Base-by-base conservation (phyloP, 2,888 invertebrate species). In the Mimachlamys varia region DNA sequence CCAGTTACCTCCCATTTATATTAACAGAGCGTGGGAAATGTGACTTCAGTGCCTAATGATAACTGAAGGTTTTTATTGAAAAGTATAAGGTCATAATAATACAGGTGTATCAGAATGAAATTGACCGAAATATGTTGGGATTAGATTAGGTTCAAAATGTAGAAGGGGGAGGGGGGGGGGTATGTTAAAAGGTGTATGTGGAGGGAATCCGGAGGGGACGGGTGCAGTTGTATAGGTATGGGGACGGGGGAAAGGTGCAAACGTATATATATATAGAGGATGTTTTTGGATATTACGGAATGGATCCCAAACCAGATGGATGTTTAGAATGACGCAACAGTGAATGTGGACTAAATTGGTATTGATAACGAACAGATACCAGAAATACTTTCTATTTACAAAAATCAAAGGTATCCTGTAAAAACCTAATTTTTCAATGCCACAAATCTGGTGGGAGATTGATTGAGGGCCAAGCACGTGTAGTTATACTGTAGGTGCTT, bases 361-460 rank as follows among this genome's bases (percentile, higher is more conserved):
- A 62, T 62, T 22, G 22, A 22, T 62, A 62, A 62, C 33, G 76
- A 33, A 76, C 22, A 76, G 76, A 76, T 76, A 76, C 76, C 76
- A 76, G 27, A 33, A 7, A 76, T 76, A 76, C 76, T 76, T 33
- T 33, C 76, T 76, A 33, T 76, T 33, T 76, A 33, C 76, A 33
- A 76, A 33, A 33, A 76, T 76, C 76, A 76, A 76, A 76, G 76
- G 13, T 15, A 33, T 76, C 33, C 12, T 76, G 76, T 76, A 33
- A 33, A 76, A 76, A 76, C 33, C 27, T 76, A 76, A 76, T 76
- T 76, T 76, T 76, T 76, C 76, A 76, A 76, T 76, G 76, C 76
- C 76, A 76, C 76, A 76, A 76, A 33, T 76, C 76, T 76, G 76
- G 76, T 33, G 76, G 33, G 33, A 27, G 27, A 22, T 76, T 76